Percentiles rank a stretch among this genome's conserved stretches.
These are phyloP conservation scores for Torymus texanus DNA, from an alignment of 2,888 invertebrate species.

Conservation along the genomic window DNA sequence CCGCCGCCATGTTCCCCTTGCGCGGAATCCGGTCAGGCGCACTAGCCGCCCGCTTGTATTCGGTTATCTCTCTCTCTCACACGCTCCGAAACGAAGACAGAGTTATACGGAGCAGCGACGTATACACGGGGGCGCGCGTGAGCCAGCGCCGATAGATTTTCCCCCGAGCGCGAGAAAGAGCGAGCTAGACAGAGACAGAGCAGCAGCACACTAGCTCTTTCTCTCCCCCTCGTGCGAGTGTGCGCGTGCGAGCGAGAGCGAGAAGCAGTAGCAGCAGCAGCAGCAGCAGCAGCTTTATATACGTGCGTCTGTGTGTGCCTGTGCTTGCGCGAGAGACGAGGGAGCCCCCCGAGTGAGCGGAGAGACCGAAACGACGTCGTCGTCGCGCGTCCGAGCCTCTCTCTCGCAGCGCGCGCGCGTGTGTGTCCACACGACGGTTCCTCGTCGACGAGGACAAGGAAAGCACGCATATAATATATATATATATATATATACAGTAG, in stretches of 20 bases:
- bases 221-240: not conserved
- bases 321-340: not conserved
- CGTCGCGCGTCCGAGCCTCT: not conserved
- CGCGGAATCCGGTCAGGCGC: slow-evolving; percentile 59
- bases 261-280: not conserved
- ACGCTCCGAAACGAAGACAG: not conserved
- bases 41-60: slow-evolving; percentile 35
- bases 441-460: too few species aligned
- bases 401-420: slow-evolving; percentile 6
- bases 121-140: not conserved
- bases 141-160: not conserved
- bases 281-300: too few species aligned
- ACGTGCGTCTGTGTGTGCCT: too few species aligned
- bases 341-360: not conserved
- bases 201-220: not conserved
- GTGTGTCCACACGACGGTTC: too few species aligned
- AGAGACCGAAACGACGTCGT: not conserved
- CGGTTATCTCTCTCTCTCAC: too few species aligned
- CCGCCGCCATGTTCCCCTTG: slow-evolving; percentile 58
- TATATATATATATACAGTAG: too few species aligned
- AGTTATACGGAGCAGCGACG: not conserved
- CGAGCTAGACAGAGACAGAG: too few species aligned
- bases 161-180: not conserved
- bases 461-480: too few species aligned
- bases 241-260: not conserved